Conservation (phyloP, 2,888 invertebrate species). For the Thera britannica region DNA sequence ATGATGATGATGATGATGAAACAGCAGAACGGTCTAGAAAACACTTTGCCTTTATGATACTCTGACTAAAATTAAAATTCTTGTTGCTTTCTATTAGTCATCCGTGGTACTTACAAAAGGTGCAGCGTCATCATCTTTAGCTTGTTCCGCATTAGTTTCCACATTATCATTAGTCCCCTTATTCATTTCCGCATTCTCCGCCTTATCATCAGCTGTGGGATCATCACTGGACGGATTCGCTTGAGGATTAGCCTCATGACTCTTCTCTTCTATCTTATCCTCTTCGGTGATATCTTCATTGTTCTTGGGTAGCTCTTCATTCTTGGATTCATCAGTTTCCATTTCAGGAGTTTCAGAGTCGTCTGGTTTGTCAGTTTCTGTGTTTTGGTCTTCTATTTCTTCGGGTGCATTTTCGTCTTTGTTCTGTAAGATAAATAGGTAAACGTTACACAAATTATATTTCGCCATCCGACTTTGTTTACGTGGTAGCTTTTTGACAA, state of each 20-base stretch:
- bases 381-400: slow-evolving; percentile 13
- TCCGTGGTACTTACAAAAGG: slow-evolving; percentile 66
- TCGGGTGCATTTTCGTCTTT: slow-evolving; percentile 38
- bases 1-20: no score
- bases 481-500: no score
- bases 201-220: slow-evolving; percentile 75
- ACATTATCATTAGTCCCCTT: slow-evolving; percentile 78
- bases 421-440: slow-evolving; percentile 40
- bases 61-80: no score
- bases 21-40: no score
- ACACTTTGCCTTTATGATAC: no score
- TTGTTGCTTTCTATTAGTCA: no score
- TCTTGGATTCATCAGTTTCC: slow-evolving; percentile 50
- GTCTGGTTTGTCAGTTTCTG: slow-evolving; percentile 11
- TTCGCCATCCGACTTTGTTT: no score
- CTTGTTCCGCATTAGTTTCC: slow-evolving; percentile 76
- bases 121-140: slow-evolving; percentile 72
- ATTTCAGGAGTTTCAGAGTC: slow-evolving; percentile 46
- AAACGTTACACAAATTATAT: no score
- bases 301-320: slow-evolving; percentile 70
- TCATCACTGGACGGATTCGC: slow-evolving; percentile 80
- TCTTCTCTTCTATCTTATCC: slow-evolving; percentile 73
- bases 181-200: slow-evolving; percentile 80
- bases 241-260: slow-evolving; percentile 78
- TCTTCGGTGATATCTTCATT: slow-evolving; percentile 72